Base-by-base conservation (phyloP, 2,888 invertebrate genomes). In the Cancer borealis region DNA sequence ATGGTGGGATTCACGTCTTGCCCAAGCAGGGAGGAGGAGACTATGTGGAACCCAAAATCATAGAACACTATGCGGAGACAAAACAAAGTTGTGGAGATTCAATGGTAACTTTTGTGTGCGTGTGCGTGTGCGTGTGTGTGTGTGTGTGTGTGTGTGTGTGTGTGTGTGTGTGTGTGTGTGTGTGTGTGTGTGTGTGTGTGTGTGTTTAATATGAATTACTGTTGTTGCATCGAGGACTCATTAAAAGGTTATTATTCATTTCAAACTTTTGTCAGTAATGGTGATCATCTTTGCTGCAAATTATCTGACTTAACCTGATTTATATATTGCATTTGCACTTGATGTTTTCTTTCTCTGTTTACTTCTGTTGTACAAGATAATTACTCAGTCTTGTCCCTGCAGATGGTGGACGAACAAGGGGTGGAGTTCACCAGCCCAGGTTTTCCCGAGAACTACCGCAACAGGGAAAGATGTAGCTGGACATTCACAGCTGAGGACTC, bases 381-480 rank as follows among this genome's bases (percentile, higher is more conserved):
- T 8, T 17, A 60, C 60, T 60, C 17, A 3, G 60, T 60, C 3
- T 60, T 17, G 17, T 60, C 60, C 54, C 54, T 6, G 60, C 60
- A 60, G 60, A 17, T 17, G 4, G 60, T 88, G 88, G 88, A 17
- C 3, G 47, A 88, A 6, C 46, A 88, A 10, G 88, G 46, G 47
- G 10, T 46, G 12, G 46, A 21, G 45, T 46, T 88, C 88, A 49
- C 26, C 49, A 90, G 90, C 54, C 90, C 90, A 17, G n/a, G n/a
- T 12, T 90, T 12, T 39, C 90, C 90, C n/a, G 30, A 49, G 10
- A 90, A 49, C 26, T 90, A 49, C n/a, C 90, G 49, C n/a, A 54
- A 90, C 54, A 21, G 54, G 10, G 12, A 47, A 21, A 8, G 21
- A 5, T 47, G 47, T 30, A 8, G 6, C 1, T 26, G 46, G 90